phyloP scores from a whole-genome alignment of 1,140 invertebrate species.

The Drosophila baimaii region DNA sequence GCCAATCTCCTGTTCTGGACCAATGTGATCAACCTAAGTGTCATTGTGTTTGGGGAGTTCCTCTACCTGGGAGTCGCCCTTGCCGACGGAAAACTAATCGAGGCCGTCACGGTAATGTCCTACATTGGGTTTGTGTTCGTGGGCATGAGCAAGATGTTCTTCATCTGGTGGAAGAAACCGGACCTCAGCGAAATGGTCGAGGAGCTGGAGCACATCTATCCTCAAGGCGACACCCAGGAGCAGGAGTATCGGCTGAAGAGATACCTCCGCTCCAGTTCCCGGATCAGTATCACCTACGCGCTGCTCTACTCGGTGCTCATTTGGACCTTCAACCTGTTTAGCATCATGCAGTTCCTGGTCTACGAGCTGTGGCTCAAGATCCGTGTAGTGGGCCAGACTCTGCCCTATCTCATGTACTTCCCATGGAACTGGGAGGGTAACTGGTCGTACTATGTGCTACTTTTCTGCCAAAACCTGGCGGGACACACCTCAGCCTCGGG shows the following conservation, averaged over 20 bases:
- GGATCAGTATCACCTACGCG: slow-evolving; percentile 61
- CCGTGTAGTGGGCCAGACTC: slow-evolving; percentile 38
- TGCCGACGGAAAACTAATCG: slow-evolving; percentile 32
- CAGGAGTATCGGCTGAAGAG: slow-evolving; percentile 38
- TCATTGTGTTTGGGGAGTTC: slow-evolving; percentile 34
- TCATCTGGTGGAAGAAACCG: slow-evolving; percentile 59
- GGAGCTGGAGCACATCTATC: slow-evolving; percentile 62
- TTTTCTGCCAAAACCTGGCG: slow-evolving; percentile 53
- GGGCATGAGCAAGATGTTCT: slow-evolving; percentile 67
- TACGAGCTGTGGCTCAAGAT: slow-evolving; percentile 59
- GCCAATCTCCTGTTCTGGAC: slow-evolving; percentile 52
- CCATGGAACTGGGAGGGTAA: slow-evolving; percentile 57
- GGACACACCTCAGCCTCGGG: slow-evolving; percentile 72
- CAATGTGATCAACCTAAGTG: slow-evolving; percentile 55
- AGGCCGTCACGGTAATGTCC: slow-evolving; percentile 67
- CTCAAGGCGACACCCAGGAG: slow-evolving; percentile 33
- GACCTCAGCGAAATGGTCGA: slow-evolving; percentile 52
- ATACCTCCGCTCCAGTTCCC: slow-evolving; percentile 49
- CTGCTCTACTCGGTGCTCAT: slow-evolving; percentile 69
- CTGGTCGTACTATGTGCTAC: slow-evolving; percentile 64
- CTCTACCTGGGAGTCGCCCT: slow-evolving; percentile 54
- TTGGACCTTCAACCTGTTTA: slow-evolving; percentile 76
- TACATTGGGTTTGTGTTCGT: slow-evolving; percentile 75
- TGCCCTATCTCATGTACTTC: slow-evolving; percentile 66
- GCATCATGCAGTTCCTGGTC: slow-evolving; percentile 59